These are phyloP conservation scores for Porites australiensis DNA, from an alignment of 64 coral and sea anemone species.

Conservation along the genomic window DNA sequence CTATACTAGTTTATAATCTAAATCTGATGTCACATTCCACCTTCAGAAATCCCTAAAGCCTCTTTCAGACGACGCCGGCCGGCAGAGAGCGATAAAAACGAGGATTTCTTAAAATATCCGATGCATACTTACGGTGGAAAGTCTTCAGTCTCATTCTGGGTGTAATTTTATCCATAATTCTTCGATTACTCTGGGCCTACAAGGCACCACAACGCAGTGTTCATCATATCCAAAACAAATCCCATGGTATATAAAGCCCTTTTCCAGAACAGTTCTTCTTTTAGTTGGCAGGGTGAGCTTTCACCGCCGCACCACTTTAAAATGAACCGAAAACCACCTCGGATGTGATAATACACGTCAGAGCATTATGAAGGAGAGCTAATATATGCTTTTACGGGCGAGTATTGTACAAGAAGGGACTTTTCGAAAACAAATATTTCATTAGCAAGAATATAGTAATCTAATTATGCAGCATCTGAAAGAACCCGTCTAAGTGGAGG, in stretches of 20 bases:
- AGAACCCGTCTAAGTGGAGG: background rate
- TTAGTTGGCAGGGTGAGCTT: background rate
- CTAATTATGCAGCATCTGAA: background rate
- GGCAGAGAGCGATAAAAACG: background rate
- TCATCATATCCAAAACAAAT: background rate
- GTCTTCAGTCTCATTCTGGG: slow-evolving; percentile 8
- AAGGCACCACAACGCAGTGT: background rate
- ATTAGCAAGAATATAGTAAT: background rate
- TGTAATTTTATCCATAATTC: background rate
- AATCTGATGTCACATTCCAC: no score
- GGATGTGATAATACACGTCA: background rate
- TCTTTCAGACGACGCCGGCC: background rate
- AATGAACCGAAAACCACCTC: background rate
- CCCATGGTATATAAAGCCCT: no score
- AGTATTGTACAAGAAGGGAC: background rate
- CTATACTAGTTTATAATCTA: no score
- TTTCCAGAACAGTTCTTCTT: background rate
- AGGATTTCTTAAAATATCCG: slow-evolving; percentile 32
- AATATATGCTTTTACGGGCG: background rate
- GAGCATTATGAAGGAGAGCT: background rate
- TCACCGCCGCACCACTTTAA: slow-evolving; percentile 6
- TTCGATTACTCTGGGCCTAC: background rate
- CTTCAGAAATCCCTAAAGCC: background rate
- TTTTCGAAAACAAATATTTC: background rate
- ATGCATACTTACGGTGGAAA: slow-evolving; percentile 30